These are phyloP conservation scores for Apotomis turbidana DNA, from an alignment of 2,888 invertebrate species.

Conservation along the genomic window DNA sequence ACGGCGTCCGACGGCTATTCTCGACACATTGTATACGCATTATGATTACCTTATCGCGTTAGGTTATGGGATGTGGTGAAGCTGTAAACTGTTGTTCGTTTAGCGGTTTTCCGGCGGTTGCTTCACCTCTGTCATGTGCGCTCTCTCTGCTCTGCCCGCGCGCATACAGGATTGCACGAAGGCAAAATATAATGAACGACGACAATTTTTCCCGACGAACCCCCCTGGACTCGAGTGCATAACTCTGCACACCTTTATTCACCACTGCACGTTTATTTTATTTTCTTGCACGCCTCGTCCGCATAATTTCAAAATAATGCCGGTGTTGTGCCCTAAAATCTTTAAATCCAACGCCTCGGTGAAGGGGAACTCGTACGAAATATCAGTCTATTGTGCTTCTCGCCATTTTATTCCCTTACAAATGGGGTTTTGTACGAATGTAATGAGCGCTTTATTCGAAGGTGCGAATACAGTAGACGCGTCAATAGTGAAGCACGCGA, in stretches of 20 bases:
- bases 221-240: conserved; percentile 62
- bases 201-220: conserved; percentile 53
- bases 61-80: conserved; percentile 71
- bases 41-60: conserved; percentile 68
- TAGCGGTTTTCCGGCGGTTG: conserved; percentile 68
- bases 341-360: conserved; percentile 57
- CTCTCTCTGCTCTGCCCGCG: conserved; percentile 11
- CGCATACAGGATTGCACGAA: conserved; percentile 7
- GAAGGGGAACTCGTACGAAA: conserved; percentile 77
- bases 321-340: conserved; percentile 72
- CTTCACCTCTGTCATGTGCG: conserved; percentile 44
- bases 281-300: conserved; percentile 73
- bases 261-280: conserved; percentile 76
- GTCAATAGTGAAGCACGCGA: conserved; percentile 62
- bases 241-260: conserved; percentile 65
- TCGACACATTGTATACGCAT: conserved; percentile 60
- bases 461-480: conserved; percentile 72
- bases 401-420: conserved; percentile 75
- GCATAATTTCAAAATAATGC: conserved; percentile 77
- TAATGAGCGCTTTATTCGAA: conserved; percentile 80
- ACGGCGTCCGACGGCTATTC: conserved; percentile 61
- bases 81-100: conserved; percentile 70
- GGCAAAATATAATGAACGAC: conserved; percentile 60
- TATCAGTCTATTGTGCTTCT: conserved; percentile 76
- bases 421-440: conserved; percentile 74